These are phyloP conservation scores for Palythoa grandis DNA, from an alignment of 92 coral and sea anemone species.

Conservation along the genomic window DNA sequence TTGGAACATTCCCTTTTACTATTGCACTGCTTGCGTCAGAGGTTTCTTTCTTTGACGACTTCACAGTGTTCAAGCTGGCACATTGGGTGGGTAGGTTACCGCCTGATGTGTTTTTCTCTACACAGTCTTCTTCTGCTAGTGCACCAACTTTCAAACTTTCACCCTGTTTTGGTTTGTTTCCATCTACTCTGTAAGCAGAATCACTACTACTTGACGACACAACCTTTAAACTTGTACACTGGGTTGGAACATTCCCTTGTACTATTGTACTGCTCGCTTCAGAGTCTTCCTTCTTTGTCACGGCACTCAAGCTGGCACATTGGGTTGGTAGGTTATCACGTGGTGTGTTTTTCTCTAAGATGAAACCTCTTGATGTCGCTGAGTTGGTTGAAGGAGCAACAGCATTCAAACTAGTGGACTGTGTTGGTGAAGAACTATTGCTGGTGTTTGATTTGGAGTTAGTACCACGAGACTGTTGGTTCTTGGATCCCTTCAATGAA, in stretches of 20 bases:
- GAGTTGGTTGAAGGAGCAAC: background rate
- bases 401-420: background rate
- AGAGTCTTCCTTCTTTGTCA: background rate
- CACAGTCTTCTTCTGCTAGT: background rate
- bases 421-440: background rate
- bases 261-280: background rate
- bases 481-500: background rate
- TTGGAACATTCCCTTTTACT: background rate
- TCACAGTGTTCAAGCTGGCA: background rate
- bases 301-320: background rate
- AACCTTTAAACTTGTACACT: background rate
- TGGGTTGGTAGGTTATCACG: background rate
- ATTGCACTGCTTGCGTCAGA: background rate
- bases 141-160: background rate
- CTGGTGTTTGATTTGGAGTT: background rate
- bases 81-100: background rate
- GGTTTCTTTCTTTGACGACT: background rate
- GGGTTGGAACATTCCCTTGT: background rate
- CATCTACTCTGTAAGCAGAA: background rate
- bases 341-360: background rate
- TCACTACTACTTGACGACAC: background rate
- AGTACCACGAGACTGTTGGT: background rate
- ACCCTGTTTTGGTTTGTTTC: background rate
- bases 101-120: background rate
- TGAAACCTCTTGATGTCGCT: background rate